These are phyloP conservation scores for Paracyclopina nana DNA, from an alignment of 1,140 invertebrate species.

Conservation along the genomic window DNA sequence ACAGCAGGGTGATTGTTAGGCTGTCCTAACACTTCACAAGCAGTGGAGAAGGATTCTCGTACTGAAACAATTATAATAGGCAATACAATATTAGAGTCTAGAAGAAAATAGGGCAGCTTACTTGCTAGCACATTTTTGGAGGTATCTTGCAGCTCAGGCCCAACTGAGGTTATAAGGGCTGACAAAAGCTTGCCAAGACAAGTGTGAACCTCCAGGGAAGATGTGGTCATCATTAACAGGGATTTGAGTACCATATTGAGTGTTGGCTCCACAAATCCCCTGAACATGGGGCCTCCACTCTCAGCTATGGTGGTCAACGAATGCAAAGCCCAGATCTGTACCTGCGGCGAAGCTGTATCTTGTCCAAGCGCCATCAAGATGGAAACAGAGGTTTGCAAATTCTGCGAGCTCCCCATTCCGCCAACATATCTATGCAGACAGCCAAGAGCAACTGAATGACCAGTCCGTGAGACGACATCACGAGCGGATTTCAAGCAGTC, in stretches of 20 bases:
- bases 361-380: conserved; percentile 83
- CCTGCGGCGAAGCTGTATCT: conserved; percentile 65
- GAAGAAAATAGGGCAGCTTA: no score
- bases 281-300: conserved; percentile 94
- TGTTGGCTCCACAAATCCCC: conserved; percentile 84
- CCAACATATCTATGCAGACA: conserved; percentile 75
- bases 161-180: conserved; percentile 87
- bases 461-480: conserved; percentile 69
- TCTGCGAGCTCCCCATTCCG: conserved; percentile 67
- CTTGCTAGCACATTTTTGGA: not conserved
- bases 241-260: conserved; percentile 70
- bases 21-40: conserved; percentile 81
- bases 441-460: conserved; percentile 76
- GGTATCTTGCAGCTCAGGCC: conserved; percentile 79
- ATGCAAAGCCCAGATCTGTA: conserved; percentile 91
- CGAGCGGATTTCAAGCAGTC: conserved; percentile 65
- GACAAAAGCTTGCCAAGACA: conserved; percentile 82
- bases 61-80: conserved; percentile 20
- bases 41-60: conserved; percentile 25
- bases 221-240: conserved; percentile 65
- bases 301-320: conserved; percentile 82
- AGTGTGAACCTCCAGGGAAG: conserved; percentile 76
- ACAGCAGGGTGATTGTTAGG: conserved; percentile 67
- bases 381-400: conserved; percentile 77
- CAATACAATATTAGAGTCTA: no score